Evolutionary conservation across 2,113 vertebrate species (phyloP), one percentile per base, ranked within the genome.

Genomic region (Tetraodon nigroviridis): DNA sequence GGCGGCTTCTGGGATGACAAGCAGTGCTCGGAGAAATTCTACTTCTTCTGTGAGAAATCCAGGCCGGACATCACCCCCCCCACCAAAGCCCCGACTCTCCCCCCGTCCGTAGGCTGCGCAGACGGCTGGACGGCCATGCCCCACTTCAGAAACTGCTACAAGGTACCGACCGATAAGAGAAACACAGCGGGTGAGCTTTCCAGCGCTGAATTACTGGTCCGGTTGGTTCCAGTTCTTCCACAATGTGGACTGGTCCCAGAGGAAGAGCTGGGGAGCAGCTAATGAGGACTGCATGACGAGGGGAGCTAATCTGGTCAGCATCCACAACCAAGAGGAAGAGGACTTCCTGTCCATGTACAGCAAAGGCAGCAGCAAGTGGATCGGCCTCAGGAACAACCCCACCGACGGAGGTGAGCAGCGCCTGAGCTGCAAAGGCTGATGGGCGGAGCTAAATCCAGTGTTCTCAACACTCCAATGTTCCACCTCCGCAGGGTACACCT

Each of bases 1-100:
- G 79, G 90, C 1, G 90, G 90, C 32, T 91, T 92, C 80, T 92
- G 91, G 91, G 79, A 87, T 24, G 89, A 89, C 71, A 79, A 78
- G 74, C 17, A 62, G 29, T 92, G 91, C 55, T 49, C 22, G 1
- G 79, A 87, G 11, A 55, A 77, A 6, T 61, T 76, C 24, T 22
- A 67, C 4, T 91, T 91, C 51, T 15, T 91, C 44, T 92, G 91
- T 51, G 91, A 92, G 75, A 84, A 76, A 58, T 1, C 46, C 29
- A 72, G 91, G 55, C 71, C 89, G 0, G 90, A 90, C 69, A 83
- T 91, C 61, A 77, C 76, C 46, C 91, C 91, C 0, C 89, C 91
- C 24, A 88, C 90, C 5, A 60, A 19, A 3, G 32, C 79, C 27
- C 88, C 90, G 1, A 90, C 90, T 3, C 71, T 72, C 3, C 81